These are phyloP conservation scores for Pocota personata DNA, from an alignment of 2,888 invertebrate genomes.

Conservation along the genomic window DNA sequence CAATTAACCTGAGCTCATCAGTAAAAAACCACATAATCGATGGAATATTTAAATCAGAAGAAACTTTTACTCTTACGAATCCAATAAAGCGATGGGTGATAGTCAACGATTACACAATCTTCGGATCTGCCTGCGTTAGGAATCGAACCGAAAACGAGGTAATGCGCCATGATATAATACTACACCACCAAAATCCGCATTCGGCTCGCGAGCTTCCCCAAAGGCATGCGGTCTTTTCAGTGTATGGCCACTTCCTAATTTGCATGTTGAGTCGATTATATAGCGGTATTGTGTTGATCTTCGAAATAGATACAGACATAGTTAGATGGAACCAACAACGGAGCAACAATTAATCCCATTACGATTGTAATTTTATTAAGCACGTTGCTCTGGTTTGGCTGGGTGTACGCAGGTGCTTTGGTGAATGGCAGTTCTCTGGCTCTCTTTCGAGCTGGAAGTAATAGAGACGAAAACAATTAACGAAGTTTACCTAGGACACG, in stretches of 20 bases:
- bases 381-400: not conserved
- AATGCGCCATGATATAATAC: constrained; percentile 16
- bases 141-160: not conserved
- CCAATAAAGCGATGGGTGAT: constrained; percentile 17
- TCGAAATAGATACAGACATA: not conserved
- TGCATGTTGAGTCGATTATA: constrained; percentile 10
- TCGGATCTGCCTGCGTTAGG: constrained; percentile 17
- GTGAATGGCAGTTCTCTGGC: no score
- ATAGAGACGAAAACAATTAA: constrained; percentile 9
- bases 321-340: not conserved
- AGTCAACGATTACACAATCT: constrained; percentile 17
- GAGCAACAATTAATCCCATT: constrained; percentile 15
- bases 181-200: constrained; percentile 32
- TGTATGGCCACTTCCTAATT: constrained; percentile 7
- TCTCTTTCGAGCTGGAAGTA: no score
- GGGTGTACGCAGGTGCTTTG: not conserved
- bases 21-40: constrained; percentile 35
- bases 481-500: not conserved
- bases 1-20: constrained; percentile 14
- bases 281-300: not conserved
- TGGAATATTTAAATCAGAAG: constrained; percentile 33
- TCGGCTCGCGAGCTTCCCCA: constrained; percentile 20
- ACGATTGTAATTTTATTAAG: constrained; percentile 24
- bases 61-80: constrained; percentile 55
- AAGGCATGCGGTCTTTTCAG: constrained; percentile 3